Evolutionary conservation across 2,113 vertebrate genomes (phyloP), one percentile per base, ranked within the genome.

Genomic region (Hemicordylus capensis): DNA sequence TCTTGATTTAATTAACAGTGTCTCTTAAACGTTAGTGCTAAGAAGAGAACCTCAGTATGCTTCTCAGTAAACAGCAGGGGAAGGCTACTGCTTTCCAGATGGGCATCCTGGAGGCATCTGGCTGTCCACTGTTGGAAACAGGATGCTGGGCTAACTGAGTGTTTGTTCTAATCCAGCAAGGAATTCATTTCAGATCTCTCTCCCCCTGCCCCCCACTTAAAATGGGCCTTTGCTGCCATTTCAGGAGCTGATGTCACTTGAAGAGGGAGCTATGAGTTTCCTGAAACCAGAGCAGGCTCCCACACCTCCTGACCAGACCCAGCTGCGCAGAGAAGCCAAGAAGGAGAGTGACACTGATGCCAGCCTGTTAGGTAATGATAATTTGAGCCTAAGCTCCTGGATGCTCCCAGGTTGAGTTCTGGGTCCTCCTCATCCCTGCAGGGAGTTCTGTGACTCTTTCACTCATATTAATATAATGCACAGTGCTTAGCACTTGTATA

Each of bases 131-230:
- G 26, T 69, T 4, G 15, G 44, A 51, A n/a, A 51, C 2, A 51
- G 26, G 1, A 31, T 2, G 4, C n/a, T 10, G 20, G 73, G 48
- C 7, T 28, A 34, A 34, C n/a, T 1, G 19, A n/a, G 14, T 34
- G 66, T 7, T 34, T 37, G 6, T 1, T 67, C 34, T 37, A 15
- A 39, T 67, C 6, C 4, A 31, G n/a, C 2, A 11, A 34, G n/a
- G 10, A 4, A 4, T 12, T 70, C 31, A 8, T 26, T 1, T 2
- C n/a, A 11, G n/a, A 3, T 22, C 1, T 24, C 15, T 3, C 44
- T 80, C 44, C 26, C 46, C 15, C 5, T 74, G 61, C 44, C 19
- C 34, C n/a, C n/a, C n/a, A n/a, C n/a, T n/a, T 64, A 80, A 56
- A 46, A 9, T 11, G 8, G 17, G 19, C 59, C 19, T 79, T 46